Evolutionary conservation across 1,140 invertebrate species (phyloP).

Genomic region (Luehdorfia chinensis): DNA sequence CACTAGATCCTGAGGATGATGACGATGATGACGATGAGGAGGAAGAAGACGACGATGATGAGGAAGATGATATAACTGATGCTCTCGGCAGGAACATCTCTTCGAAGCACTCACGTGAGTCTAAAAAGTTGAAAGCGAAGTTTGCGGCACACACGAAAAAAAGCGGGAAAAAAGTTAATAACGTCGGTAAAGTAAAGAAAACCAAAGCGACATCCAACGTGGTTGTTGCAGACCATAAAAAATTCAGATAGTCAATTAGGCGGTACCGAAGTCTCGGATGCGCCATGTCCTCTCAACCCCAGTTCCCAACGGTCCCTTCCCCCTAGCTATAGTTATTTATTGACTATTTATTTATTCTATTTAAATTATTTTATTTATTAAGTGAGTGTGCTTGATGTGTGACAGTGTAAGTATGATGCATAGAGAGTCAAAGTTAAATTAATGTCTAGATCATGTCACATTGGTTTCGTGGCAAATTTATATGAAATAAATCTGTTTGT

Average conservation of each 20-base stretch:
- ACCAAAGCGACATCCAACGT: slow-evolving; percentile 67
- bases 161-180: slow-evolving; percentile 76
- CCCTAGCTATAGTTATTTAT: slow-evolving; percentile 75
- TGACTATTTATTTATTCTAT: slow-evolving; percentile 77
- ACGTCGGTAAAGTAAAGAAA: slow-evolving; percentile 70
- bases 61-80: slow-evolving; percentile 80
- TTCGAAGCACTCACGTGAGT: slow-evolving; percentile 85
- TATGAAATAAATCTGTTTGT: slow-evolving; percentile 76
- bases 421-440: slow-evolving; percentile 70
- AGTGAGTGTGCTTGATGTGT: slow-evolving; percentile 71
- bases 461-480: slow-evolving; percentile 72
- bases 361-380: slow-evolving; percentile 75
- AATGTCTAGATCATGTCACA: slow-evolving; percentile 77
- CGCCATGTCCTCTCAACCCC: slow-evolving; percentile 53
- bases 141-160: slow-evolving; percentile 76
- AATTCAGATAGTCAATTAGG: slow-evolving; percentile 73
- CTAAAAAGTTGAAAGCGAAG: slow-evolving; percentile 80
- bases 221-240: slow-evolving; percentile 70
- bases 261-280: slow-evolving; percentile 40
- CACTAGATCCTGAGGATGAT: slow-evolving; percentile 78
- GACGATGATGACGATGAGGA: slow-evolving; percentile 85
- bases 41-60: slow-evolving; percentile 85
- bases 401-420: slow-evolving; percentile 68
- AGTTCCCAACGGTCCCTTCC: slow-evolving; percentile 60
- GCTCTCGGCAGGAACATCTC: slow-evolving; percentile 78